phyloP scores from a whole-genome alignment of 1,140 invertebrate species.

The Bicyclus anynana region DNA sequence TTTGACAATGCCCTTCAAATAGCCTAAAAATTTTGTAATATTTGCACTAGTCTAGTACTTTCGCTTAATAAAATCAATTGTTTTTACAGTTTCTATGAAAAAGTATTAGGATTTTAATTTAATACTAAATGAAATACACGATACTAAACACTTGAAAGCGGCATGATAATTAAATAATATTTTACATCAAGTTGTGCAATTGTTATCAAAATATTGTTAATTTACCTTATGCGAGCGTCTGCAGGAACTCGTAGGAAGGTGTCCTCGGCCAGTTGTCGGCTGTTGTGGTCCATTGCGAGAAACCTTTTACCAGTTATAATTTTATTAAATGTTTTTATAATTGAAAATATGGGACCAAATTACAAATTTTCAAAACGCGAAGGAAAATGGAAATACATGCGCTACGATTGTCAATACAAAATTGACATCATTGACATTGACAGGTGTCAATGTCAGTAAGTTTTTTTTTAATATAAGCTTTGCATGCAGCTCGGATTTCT shows the following conservation, averaged over 20 bases:
- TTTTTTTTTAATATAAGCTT: no score
- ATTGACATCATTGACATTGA: no score
- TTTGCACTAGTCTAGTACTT: no score
- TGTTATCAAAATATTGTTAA: slow-evolving; percentile 17
- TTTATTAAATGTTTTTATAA: background rate
- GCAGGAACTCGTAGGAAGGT: slow-evolving; percentile 76
- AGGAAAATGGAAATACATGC: background rate
- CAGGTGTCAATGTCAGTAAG: slow-evolving; percentile 1
- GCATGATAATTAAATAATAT: background rate
- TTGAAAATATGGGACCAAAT: slow-evolving; percentile 13
- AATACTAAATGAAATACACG: no score
- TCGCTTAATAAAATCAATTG: no score
- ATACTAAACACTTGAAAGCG: no score
- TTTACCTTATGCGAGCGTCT: slow-evolving; percentile 76
- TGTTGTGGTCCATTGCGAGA: slow-evolving; percentile 67
- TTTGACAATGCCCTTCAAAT: no score
- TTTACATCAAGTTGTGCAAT: background rate
- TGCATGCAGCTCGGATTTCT: no score
- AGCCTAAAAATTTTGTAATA: no score
- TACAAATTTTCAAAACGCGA: no score
- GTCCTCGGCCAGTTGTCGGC: slow-evolving; percentile 75
- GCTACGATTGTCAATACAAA: background rate
- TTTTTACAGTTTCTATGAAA: no score
- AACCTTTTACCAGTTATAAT: slow-evolving; percentile 11
- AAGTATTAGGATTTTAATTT: no score